Conservation (phyloP, 2,797 vertebrate species). For the Hyperoplus lanceolatus region DNA sequence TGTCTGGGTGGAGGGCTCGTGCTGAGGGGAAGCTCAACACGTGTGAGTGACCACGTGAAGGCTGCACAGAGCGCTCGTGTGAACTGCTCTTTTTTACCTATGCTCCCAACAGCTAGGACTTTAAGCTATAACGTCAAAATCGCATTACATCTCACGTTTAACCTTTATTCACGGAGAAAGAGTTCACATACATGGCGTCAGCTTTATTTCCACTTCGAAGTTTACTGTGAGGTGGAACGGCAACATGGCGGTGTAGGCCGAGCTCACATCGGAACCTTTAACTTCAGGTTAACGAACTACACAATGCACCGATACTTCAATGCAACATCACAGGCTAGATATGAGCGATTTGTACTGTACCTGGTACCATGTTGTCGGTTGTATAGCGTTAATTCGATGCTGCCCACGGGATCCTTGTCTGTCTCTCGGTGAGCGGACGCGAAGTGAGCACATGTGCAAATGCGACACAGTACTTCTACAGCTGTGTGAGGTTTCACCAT, state of each 20-base stretch:
- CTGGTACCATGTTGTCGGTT: background rate
- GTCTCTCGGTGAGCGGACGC: background rate
- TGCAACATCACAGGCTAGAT: too few species aligned
- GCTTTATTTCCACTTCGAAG: too few species aligned
- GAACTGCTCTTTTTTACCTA: background rate
- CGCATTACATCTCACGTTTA: background rate
- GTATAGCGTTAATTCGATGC: background rate
- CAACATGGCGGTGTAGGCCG: conserved; percentile 5
- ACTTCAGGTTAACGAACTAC: background rate
- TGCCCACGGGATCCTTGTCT: too few species aligned
- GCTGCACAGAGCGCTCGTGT: background rate
- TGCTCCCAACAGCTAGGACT: background rate
- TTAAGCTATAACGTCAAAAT: too few species aligned
- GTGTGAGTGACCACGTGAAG: background rate
- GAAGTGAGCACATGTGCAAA: background rate
- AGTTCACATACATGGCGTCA: background rate
- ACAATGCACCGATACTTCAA: too few species aligned
- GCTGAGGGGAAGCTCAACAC: background rate
- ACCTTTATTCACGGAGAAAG: background rate
- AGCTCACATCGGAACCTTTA: too few species aligned
- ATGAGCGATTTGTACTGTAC: background rate
- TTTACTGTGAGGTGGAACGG: background rate
- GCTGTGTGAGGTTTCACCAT: too few species aligned
- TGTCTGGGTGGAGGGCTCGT: background rate
- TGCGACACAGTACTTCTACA: background rate